Evolutionary conservation across 1,140 invertebrate genomes (phyloP), one percentile per base, ranked within the genome.

Genomic region (Contarinia nasturtii): DNA sequence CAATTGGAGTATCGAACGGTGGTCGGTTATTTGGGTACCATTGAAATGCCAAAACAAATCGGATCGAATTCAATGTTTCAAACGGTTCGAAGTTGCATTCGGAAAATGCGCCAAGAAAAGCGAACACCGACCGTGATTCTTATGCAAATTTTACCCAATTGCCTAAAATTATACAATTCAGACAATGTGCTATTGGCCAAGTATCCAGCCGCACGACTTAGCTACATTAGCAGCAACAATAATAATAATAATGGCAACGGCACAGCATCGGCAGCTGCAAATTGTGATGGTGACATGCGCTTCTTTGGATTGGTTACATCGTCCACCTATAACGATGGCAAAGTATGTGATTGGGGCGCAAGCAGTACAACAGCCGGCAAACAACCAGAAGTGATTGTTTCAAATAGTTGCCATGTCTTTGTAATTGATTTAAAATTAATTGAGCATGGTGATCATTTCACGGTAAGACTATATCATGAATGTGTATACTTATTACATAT

Each of bases 401-500:
- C 86, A 12, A 87, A 86, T 58, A 92, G 89, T 36, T 95, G 91
- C 59, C 91, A 97, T 64, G 87, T 95, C 1, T 97, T 97, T 62
- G 88, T 86, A 50, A 82, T 93, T 14, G 87, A 95, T 57, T 77
- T 85, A 1, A 80, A 87, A 57, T 66, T 89, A 37, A 74, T 77
- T 1, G 84, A 92, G 60, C 82, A 93, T 61, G 70, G 71, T 34
- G 74, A 79, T 33, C 91, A 95, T 67, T 63, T 17, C 14, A 38
- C 14, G 12, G 27, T 27, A 27, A 27, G 27, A 27, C 10, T 27
- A n/a, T n/a, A n/a, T n/a, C n/a, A n/a, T 27, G 27, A 5, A 27
- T 27, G 3, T 27, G 27, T 27, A 5, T 27, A 5, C 3, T 27
- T 27, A 10, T 27, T 27, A 5, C 10, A 27, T 27, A 27, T 5